Conservation (phyloP, 2,888 invertebrate species). For the Antitype chi region DNA sequence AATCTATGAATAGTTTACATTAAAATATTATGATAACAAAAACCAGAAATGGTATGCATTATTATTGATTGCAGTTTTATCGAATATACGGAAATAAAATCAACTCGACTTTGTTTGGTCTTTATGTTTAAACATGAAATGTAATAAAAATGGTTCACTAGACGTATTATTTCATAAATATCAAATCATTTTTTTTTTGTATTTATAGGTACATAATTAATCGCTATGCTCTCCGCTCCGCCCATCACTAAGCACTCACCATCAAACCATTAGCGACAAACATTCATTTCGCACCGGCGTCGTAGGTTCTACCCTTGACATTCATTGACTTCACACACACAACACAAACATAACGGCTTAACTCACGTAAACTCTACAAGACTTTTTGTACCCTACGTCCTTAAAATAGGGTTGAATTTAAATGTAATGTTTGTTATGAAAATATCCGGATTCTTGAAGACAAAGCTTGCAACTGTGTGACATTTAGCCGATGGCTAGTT, state of each 20-base stretch:
- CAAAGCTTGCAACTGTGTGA: constrained; percentile 62
- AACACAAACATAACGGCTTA: constrained; percentile 59
- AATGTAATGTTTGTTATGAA: constrained; percentile 8
- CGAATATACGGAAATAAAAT: background rate
- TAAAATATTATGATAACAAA: constrained; percentile 22
- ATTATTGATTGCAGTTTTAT: background rate
- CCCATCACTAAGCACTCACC: constrained; percentile 28
- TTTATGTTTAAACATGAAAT: background rate
- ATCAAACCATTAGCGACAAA: constrained; percentile 53
- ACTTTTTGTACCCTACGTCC: constrained; percentile 41
- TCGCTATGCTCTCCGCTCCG: constrained; percentile 20
- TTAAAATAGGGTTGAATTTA: constrained; percentile 54
- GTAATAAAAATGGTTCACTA: background rate
- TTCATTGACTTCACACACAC: constrained; percentile 70
- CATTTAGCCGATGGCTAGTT: constrained; percentile 61
- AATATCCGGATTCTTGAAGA: constrained; percentile 72
- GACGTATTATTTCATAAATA: background rate
- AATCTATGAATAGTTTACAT: constrained; percentile 10
- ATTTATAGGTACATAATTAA: background rate
- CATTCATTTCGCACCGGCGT: constrained; percentile 56
- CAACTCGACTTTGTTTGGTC: background rate
- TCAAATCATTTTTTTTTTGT: background rate
- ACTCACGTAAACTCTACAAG: constrained; percentile 28
- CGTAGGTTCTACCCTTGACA: constrained; percentile 81
- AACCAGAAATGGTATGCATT: background rate